Evolutionary conservation across 2,113 vertebrate species (phyloP).

Genomic region (Pangasianodon hypophthalmus): DNA sequence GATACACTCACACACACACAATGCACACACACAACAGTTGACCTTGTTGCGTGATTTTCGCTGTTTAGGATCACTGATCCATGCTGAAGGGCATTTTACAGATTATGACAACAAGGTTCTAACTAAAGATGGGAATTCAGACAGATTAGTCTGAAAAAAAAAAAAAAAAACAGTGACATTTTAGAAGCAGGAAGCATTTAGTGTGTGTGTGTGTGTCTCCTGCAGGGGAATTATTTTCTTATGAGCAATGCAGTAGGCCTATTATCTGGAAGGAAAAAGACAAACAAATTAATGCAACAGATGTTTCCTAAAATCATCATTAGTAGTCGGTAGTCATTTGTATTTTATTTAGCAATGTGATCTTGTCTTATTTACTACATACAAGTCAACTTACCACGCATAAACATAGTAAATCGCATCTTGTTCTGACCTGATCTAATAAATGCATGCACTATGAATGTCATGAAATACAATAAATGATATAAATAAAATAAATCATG

Average conservation of each 20-base stretch:
- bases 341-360: background rate
- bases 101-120: background rate
- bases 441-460: background rate
- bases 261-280: background rate
- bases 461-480: background rate
- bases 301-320: background rate
- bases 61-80: constrained; percentile 46
- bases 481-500: background rate
- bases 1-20: background rate
- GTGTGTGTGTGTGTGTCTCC: background rate
- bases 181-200: background rate
- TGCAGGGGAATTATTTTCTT: background rate
- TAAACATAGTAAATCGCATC: background rate
- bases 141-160: constrained; percentile 28
- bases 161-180: constrained; percentile 17
- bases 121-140: constrained; percentile 26
- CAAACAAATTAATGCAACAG: background rate
- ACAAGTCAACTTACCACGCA: background rate
- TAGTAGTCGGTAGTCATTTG: background rate
- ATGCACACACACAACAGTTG: constrained; percentile 11
- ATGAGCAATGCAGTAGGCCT: background rate
- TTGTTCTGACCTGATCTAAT: constrained; percentile 1
- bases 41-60: constrained; percentile 35
- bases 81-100: constrained; percentile 31
- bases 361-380: background rate